A percentile compares a stretch with the other conserved stretches of the same genome.
phyloP scores from a whole-genome alignment of 1,140 invertebrate species.

The Listronotus oregonensis region DNA sequence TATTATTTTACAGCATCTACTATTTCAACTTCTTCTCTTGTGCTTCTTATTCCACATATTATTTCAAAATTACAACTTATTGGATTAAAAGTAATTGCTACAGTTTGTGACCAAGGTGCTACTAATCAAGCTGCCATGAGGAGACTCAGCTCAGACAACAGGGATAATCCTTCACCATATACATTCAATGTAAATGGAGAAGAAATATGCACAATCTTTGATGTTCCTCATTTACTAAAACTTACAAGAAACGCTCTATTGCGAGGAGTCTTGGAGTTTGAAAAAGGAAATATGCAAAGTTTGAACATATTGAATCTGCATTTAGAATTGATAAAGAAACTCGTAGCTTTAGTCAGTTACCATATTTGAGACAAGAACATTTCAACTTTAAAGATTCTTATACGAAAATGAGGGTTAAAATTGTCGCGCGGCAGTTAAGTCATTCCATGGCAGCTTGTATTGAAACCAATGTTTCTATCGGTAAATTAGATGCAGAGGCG shows the following conservation, averaged over 20 bases:
- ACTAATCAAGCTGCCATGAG: neutral
- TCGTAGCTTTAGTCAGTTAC: too few species aligned
- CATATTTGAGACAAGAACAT: too few species aligned
- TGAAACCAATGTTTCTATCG: neutral
- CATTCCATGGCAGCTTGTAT: conserved; percentile 4
- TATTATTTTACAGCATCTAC: neutral
- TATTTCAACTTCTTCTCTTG: neutral
- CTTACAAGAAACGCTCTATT: neutral
- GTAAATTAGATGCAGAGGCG: neutral
- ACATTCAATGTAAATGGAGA: neutral
- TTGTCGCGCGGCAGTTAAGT: neutral
- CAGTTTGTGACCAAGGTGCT: conserved; percentile 3
- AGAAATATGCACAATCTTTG: conserved; percentile 1
- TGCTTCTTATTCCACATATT: neutral
- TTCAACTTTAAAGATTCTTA: too few species aligned
- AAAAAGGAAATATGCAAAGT: conserved; percentile 2
- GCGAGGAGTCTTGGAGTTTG: conserved; percentile 1
- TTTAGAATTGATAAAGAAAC: too few species aligned
- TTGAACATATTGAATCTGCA: too few species aligned
- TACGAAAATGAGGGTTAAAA: too few species aligned
- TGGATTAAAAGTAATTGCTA: neutral
- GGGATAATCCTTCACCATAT: neutral
- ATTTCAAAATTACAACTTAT: neutral
- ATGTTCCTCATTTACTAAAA: conserved; percentile 3
- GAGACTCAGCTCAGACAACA: neutral